phyloP scores from a whole-genome alignment of 2,797 vertebrate genomes.

The Bradypodion pumilum region DNA sequence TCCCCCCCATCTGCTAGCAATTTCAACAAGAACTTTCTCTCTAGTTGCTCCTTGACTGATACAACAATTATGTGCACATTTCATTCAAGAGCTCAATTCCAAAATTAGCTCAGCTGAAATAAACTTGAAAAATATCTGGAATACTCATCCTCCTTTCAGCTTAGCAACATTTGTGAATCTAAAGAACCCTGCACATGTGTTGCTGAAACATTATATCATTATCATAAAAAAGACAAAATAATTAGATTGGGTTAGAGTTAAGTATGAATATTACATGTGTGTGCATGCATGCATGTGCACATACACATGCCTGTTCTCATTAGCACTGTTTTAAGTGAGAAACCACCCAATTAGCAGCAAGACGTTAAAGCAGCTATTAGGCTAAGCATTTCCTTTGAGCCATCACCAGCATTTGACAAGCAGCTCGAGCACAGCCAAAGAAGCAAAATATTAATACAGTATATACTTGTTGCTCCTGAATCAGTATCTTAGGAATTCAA shows the following conservation, averaged over 20 bases:
- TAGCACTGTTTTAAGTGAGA: slow-evolving; percentile 64
- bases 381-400: slow-evolving; percentile 72
- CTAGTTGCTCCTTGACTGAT: slow-evolving; percentile 51
- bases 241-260: slow-evolving; percentile 57
- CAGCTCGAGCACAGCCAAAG: slow-evolving; percentile 72
- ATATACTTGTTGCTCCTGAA: slow-evolving; percentile 85
- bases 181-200: slow-evolving; percentile 70
- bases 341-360: slow-evolving; percentile 60
- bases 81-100: slow-evolving; percentile 73
- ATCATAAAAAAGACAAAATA: slow-evolving; percentile 69
- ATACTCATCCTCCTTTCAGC: slow-evolving; percentile 79
- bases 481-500: slow-evolving; percentile 58
- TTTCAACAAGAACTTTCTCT: slow-evolving; percentile 54
- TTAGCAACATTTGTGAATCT: slow-evolving; percentile 78
- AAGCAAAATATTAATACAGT: slow-evolving; percentile 65
- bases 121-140: slow-evolving; percentile 76
- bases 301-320: slow-evolving; percentile 49
- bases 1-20: slow-evolving; percentile 30
- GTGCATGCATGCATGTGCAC: neutral
- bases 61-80: slow-evolving; percentile 71
- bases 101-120: slow-evolving; percentile 77
- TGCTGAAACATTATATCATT: slow-evolving; percentile 69
- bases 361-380: slow-evolving; percentile 71
- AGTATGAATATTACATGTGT: slow-evolving; percentile 48
- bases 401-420: slow-evolving; percentile 73